Percentiles rank a stretch among this genome's conserved stretches.
These are phyloP conservation scores for Paratrypauchen microcephalus DNA, from an alignment of 2,797 vertebrate species.

Conservation along the genomic window DNA sequence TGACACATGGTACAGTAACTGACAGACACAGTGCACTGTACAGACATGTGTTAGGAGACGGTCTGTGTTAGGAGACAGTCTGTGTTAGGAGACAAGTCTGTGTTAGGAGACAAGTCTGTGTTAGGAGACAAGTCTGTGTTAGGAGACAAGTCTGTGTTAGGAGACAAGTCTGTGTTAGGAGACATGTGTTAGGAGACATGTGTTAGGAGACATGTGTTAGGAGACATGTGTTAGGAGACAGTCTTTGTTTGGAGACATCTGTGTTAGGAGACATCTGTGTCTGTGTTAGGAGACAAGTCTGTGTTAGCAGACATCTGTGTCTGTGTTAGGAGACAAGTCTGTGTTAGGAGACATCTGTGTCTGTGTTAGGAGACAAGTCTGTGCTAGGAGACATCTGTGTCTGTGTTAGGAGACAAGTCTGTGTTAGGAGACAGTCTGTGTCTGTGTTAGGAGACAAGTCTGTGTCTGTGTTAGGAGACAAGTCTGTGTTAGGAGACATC, in stretches of 20 bases:
- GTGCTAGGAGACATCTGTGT: too few species aligned
- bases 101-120: slow-evolving; percentile 32
- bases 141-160: slow-evolving; percentile 42
- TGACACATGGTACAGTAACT: slow-evolving; percentile 46
- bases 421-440: too few species aligned
- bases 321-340: too few species aligned
- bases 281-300: slow-evolving; percentile 38
- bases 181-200: too few species aligned
- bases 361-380: too few species aligned
- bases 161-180: slow-evolving; percentile 18
- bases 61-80: background rate
- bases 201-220: background rate
- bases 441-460: too few species aligned
- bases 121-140: slow-evolving; percentile 16
- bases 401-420: too few species aligned
- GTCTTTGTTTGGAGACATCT: too few species aligned
- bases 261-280: slow-evolving; percentile 20
- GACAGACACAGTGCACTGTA: slow-evolving; percentile 28
- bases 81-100: background rate
- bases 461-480: too few species aligned
- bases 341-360: too few species aligned
- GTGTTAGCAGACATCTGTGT: too few species aligned
- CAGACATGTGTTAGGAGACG: slow-evolving; percentile 43
- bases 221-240: slow-evolving; percentile 17
- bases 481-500: too few species aligned